Evolutionary conservation across 2,888 invertebrate species (phyloP).

Genomic region (Xanthia icteritia): DNA sequence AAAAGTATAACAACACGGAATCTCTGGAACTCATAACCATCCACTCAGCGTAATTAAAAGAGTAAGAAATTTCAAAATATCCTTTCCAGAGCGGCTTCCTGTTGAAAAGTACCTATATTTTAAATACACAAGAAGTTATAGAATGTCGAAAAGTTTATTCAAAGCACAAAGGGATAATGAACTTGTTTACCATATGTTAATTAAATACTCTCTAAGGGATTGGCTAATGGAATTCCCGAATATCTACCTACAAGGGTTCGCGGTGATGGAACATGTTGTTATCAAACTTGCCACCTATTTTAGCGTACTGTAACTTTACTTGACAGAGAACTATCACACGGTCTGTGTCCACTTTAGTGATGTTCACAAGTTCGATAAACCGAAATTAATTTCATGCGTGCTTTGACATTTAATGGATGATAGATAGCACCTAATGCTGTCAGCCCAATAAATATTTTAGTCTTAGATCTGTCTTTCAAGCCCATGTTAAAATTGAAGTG

Average conservation of each 20-base stretch:
- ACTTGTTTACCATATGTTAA: conserved; percentile 84
- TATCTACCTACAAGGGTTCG: conserved; percentile 74
- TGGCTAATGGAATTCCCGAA: conserved; percentile 80
- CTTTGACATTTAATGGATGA: too few relatives aligned
- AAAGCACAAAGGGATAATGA: conserved; percentile 80
- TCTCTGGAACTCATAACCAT: conserved; percentile 49
- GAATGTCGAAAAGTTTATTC: conserved; percentile 72
- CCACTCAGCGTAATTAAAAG: conserved; percentile 46
- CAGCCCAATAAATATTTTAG: too few relatives aligned
- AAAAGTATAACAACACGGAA: conserved; percentile 36
- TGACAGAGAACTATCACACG: conserved; percentile 61
- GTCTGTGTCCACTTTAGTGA: conserved; percentile 56
- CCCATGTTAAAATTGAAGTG: not conserved
- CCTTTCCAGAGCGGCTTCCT: conserved; percentile 29
- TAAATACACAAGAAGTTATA: conserved; percentile 67
- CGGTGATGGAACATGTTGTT: conserved; percentile 62
- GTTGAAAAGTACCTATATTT: conserved; percentile 61
- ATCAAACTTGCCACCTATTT: conserved; percentile 57
- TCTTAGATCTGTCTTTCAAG: not conserved
- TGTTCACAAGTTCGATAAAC: conserved; percentile 22
- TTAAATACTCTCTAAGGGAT: conserved; percentile 83
- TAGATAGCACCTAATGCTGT: too few relatives aligned
- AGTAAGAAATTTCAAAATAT: conserved; percentile 51
- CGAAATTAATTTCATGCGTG: not conserved
- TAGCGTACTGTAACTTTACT: conserved; percentile 40